Evolutionary conservation across 2,113 vertebrate genomes (phyloP).

Genomic region (Toxotes chatareus): DNA sequence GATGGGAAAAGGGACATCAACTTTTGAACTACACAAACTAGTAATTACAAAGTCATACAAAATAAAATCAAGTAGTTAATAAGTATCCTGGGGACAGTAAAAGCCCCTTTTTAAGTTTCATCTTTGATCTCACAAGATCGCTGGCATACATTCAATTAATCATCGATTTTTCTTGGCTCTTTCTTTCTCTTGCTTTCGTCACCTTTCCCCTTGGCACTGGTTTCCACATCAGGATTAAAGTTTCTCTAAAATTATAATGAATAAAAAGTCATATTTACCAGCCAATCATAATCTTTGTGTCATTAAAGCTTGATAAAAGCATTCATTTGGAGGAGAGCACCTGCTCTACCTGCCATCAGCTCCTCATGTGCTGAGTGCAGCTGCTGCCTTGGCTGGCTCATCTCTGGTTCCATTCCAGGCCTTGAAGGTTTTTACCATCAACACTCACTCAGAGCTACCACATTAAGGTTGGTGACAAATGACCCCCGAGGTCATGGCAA

Average conservation of each 20-base stretch:
- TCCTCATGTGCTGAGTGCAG: constrained; percentile 68
- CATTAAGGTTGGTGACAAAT: constrained; percentile 75
- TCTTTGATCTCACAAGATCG: constrained; percentile 74
- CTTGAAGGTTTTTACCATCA: constrained; percentile 48
- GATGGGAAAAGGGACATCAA: constrained; percentile 19
- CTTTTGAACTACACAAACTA: constrained; percentile 18
- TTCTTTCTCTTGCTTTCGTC: constrained; percentile 49
- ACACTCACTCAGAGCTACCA: constrained; percentile 63
- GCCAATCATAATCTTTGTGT: constrained; percentile 53
- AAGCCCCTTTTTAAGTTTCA: constrained; percentile 50
- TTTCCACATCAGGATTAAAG: constrained; percentile 60
- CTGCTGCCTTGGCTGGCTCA: constrained; percentile 57
- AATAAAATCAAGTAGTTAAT: constrained; percentile 22
- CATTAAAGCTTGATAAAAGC: constrained; percentile 63
- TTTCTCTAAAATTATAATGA: constrained; percentile 64
- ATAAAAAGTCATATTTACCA: constrained; percentile 63
- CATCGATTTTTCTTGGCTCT: constrained; percentile 53
- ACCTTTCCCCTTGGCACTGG: constrained; percentile 45
- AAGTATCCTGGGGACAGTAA: constrained; percentile 48
- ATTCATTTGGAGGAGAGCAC: constrained; percentile 59
- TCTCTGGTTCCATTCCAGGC: constrained; percentile 61
- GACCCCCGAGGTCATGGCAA: constrained; percentile 62
- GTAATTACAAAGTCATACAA: constrained; percentile 20
- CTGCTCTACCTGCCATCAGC: constrained; percentile 78
- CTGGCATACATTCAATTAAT: constrained; percentile 64